A percentile compares a stretch with the other conserved stretches of the same genome.
Conservation (phyloP, 2,888 invertebrate species). For the Iselma pallidipennis region DNA sequence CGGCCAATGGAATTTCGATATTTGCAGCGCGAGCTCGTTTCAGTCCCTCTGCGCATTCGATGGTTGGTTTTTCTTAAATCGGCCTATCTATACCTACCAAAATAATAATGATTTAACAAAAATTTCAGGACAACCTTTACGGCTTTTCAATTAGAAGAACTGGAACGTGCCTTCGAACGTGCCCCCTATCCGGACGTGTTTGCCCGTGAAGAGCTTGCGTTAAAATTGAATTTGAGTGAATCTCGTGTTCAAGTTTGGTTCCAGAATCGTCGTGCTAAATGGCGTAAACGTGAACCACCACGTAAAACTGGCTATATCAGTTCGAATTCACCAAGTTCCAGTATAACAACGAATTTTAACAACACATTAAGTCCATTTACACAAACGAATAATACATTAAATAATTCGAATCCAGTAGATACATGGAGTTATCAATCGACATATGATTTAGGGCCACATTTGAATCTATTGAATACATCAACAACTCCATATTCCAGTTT, state of each 20-base stretch:
- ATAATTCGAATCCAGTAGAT: slow-evolving; percentile 63
- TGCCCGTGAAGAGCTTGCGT: slow-evolving; percentile 89
- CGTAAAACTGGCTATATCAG: slow-evolving; percentile 83
- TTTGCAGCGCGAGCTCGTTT: too few relatives aligned
- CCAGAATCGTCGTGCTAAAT: slow-evolving; percentile 90
- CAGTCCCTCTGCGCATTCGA: too few relatives aligned
- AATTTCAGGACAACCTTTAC: slow-evolving; percentile 88
- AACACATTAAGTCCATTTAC: slow-evolving; percentile 62
- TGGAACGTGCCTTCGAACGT: slow-evolving; percentile 91
- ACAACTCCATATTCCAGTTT: slow-evolving; percentile 69
- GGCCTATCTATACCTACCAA: too few relatives aligned
- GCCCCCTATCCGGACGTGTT: slow-evolving; percentile 97
- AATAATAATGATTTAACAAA: neutral
- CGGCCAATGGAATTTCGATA: too few relatives aligned
- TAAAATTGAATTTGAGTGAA: slow-evolving; percentile 88
- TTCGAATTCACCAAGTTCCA: slow-evolving; percentile 70
- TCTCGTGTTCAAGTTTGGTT: slow-evolving; percentile 80
- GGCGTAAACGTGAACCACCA: slow-evolving; percentile 93
- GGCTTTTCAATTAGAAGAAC: slow-evolving; percentile 89
- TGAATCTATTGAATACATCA: slow-evolving; percentile 70
- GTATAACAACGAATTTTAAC: slow-evolving; percentile 56
- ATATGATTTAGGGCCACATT: slow-evolving; percentile 76
- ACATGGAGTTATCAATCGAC: slow-evolving; percentile 77
- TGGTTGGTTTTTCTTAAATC: too few relatives aligned
- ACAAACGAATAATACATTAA: slow-evolving; percentile 56